Evolutionary conservation across 2,888 invertebrate genomes (phyloP), one percentile per base, ranked within the genome.

Genomic region (Amiota communis): DNA sequence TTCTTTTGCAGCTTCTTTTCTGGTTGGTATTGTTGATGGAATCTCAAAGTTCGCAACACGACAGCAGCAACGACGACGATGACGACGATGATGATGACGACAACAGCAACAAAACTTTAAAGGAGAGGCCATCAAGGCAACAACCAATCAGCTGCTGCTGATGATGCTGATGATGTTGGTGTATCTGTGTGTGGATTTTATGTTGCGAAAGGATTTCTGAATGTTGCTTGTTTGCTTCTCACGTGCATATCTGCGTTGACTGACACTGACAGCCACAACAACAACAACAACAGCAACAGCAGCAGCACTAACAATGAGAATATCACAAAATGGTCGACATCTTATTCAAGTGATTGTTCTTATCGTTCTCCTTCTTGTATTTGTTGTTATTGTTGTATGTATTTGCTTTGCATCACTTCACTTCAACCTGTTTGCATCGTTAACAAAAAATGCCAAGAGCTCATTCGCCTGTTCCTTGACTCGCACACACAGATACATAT

Each of bases 141-240:
- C 80, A 82, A 84, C 86, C 87, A 87, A 86, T 87, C 87, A 87
- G 84, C 82, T 86, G 77, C 74, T 73, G 74, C 72, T 69, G 13
- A 36, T 51, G 75, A 71, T 71, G 76, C 74, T 73, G 68, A 72
- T 72, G 11, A 46, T n/a, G 6, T 63, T 63, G 12, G 59, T 17
- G 13, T n/a, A 17, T 17, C 15, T n/a, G 53, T 53, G 53, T 53
- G 23, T 63, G 63, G 36, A 36, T 73, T 73, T 78, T 82, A 72
- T 4, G 17, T 79, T 77, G 83, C 81, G 77, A 77, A 83, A 86
- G 83, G 83, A 86, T 83, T 85, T 84, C n/a, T 36, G 36, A 23
- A 23, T 12, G 47, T 15, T 48, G 49, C 17, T 59, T 47, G 57
- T 20, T 36, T 57, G 70, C 48, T 70, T 23, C 63, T 71, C 63